phyloP scores from a whole-genome alignment of 1,140 invertebrate species.

The Drosophila nigrodunni region DNA sequence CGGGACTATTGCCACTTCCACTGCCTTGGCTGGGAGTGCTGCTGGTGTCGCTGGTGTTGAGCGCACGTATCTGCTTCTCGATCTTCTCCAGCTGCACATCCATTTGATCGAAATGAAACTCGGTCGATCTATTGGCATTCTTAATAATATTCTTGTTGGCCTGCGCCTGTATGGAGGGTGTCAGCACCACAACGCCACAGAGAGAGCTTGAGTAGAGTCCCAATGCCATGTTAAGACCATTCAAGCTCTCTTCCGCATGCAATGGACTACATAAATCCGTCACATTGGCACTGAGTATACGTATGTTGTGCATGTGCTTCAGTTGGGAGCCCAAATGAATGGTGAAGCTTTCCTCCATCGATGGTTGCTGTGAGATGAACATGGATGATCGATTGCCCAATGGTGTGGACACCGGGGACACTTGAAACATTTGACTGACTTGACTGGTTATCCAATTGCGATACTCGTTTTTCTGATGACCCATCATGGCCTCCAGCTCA shows the following conservation, averaged over 20 bases:
- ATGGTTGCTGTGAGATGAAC: conserved; percentile 83
- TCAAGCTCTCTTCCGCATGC: conserved; percentile 86
- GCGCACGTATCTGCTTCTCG: conserved; percentile 85
- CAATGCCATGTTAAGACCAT: conserved; percentile 94
- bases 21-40: conserved; percentile 60
- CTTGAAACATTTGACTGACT: conserved; percentile 76
- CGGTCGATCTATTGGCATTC: conserved; percentile 83
- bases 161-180: conserved; percentile 87
- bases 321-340: conserved; percentile 98
- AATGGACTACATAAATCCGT: conserved; percentile 92
- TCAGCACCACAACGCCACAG: conserved; percentile 94
- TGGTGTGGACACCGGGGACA: conserved; percentile 74
- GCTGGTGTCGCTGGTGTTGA: conserved; percentile 68
- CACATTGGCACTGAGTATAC: conserved; percentile 94
- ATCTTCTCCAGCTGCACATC: conserved; percentile 94
- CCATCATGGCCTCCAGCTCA: conserved; percentile 90
- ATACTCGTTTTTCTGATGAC: conserved; percentile 92
- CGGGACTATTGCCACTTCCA: conserved; percentile 35
- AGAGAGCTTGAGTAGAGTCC: conserved; percentile 96
- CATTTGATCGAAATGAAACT: conserved; percentile 84
- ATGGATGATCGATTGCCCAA: conserved; percentile 83
- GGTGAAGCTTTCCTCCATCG: conserved; percentile 97
- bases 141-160: conserved; percentile 80
- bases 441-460: conserved; percentile 90
- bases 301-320: conserved; percentile 99